Evolutionary conservation across 2,797 vertebrate species (phyloP), one percentile per base, ranked within the genome.

Genomic region (Platalea minor): DNA sequence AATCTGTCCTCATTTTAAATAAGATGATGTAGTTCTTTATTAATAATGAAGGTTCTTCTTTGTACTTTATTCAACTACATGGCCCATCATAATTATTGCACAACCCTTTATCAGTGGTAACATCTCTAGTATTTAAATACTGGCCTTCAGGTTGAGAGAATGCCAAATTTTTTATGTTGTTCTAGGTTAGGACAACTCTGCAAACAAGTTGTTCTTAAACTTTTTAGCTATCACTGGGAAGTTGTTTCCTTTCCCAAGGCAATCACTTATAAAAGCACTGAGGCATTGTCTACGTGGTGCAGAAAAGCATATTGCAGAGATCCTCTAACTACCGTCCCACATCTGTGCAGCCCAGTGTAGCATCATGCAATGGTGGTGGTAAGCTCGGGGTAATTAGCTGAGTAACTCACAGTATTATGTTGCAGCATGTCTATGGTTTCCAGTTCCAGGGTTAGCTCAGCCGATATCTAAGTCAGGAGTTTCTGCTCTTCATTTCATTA

Each of bases 11-110:
- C 41, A 7, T 83, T 93, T 87, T 24, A 56, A 89, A 83, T 16
- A 41, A 77, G 91, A 50, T n/a, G 73, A 59, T 3, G 35, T n/a
- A 54, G 81, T 35, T 95, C 80, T 89, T 93, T 76, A 73, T 92
- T 86, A 93, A 88, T 92, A 69, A 86, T 75, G 69, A 75, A 95
- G 31, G 17, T 29, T 85, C 69, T 94, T 37, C 73, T 92, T 72
- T 88, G 61, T 88, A 37, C 46, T 43, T 80, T 61, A 11, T 72
- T 85, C 75, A 89, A 7, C 78, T 61, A 24, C 84, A 75, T 4
- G 8, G 60, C 39, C 86, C 33, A 5, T 85, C 72, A 75, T 72
- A 85, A 89, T 89, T 85, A 56, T 4, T 95, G 79, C 86, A 73
- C 2, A 1, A 11, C 3, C n/a, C 39, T 77, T 64, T 8, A 31